Evolutionary conservation across 2,113 vertebrate genomes (phyloP).

Genomic region (Cyphomyrus plagiostoma): DNA sequence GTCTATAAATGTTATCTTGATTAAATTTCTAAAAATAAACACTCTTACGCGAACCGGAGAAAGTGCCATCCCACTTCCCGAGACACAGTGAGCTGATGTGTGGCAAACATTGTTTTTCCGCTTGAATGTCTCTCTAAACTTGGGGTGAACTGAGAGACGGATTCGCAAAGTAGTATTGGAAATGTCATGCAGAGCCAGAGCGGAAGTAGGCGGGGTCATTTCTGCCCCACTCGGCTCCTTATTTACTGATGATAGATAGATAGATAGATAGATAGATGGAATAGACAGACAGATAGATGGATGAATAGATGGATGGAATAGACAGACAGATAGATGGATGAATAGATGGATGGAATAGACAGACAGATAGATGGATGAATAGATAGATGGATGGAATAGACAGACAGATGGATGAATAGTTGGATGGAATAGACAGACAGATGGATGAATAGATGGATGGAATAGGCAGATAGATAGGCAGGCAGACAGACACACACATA

Average conservation of each 20-base stretch:
- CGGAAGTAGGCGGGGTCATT: not conserved
- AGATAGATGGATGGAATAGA: too few species aligned
- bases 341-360: too few species aligned
- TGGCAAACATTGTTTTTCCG: not conserved
- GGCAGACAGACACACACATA: too few species aligned
- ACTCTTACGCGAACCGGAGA: not conserved
- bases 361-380: too few species aligned
- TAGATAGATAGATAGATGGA: not conserved
- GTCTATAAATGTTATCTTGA: slow-evolving; percentile 14
- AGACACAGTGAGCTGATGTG: not conserved
- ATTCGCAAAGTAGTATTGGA: not conserved
- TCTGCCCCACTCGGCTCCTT: not conserved
- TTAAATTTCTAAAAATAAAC: slow-evolving; percentile 9
- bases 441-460: not conserved
- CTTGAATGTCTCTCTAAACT: not conserved
- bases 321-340: too few species aligned
- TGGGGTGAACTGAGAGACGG: not conserved
- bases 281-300: not conserved
- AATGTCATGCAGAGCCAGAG: not conserved
- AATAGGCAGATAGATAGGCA: not conserved
- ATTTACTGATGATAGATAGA: not conserved
- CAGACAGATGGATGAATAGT: not conserved
- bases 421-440: too few species aligned
- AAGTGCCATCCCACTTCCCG: not conserved
- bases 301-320: not conserved